Conservation (phyloP, 2,797 vertebrate species). For the Girardinus metallicus region DNA sequence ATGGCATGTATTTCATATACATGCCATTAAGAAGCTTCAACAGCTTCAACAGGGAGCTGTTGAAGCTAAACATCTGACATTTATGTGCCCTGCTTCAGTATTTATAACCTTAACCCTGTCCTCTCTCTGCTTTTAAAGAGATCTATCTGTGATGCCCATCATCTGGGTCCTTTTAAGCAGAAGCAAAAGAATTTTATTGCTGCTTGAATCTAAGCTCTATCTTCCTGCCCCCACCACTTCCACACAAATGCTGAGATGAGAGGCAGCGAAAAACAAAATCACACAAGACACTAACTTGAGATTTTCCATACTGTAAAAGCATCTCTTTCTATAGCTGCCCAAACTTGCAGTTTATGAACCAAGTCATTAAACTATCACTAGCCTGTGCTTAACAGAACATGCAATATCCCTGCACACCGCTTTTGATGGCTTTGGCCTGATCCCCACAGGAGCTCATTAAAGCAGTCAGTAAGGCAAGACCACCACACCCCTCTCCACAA, state of each 20-base stretch:
- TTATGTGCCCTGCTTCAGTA: background rate
- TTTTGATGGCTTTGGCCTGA: conserved; percentile 70
- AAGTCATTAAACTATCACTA: conserved; percentile 58
- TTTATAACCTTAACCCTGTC: background rate
- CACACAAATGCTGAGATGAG: conserved; percentile 40
- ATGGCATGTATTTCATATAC: conserved; percentile 25
- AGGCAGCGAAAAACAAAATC: conserved; percentile 31
- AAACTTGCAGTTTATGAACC: conserved; percentile 30
- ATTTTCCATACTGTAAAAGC: background rate
- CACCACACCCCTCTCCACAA: conserved; percentile 62
- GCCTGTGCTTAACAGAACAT: conserved; percentile 67
- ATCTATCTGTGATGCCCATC: conserved; percentile 6
- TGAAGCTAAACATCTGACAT: background rate
- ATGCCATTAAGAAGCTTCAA: no score
- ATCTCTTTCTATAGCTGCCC: conserved; percentile 21
- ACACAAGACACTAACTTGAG: background rate
- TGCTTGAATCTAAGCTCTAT: background rate
- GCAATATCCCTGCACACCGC: conserved; percentile 41
- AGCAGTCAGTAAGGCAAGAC: conserved; percentile 69
- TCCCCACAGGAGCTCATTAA: conserved; percentile 83
- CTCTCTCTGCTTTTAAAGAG: conserved; percentile 5
- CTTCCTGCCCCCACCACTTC: conserved; percentile 5
- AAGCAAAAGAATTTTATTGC: conserved; percentile 28
- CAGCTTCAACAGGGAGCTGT: background rate
- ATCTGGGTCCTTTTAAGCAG: conserved; percentile 2